Base-by-base conservation (phyloP, 1,140 invertebrate genomes). In the Heliconius congener region DNA sequence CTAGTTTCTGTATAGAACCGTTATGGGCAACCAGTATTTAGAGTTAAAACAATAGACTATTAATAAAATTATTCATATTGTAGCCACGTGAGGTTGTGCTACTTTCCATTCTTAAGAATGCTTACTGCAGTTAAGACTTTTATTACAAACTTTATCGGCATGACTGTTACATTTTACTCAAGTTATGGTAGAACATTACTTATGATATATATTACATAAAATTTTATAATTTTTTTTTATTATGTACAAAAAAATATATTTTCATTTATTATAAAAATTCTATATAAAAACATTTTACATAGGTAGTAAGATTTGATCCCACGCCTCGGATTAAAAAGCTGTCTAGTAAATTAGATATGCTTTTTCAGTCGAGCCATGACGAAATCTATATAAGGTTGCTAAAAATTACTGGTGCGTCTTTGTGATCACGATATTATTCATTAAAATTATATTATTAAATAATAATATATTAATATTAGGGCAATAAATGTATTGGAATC, bases 11-110 rank as follows among this genome's bases (percentile, higher is more conserved):
- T 37, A 42, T 13, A 66, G 23, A 46, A 57, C 52, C 70, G 74
- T 72, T 80, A 80, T 55, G 66, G 66, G 73, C 78, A 76, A 60
- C 34, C 42, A 76, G 57, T 75, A 66, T 75, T 79, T 75, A 79
- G 60, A 66, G 60, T 66, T 30, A 66, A 66, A 66, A 74, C 73
- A 79, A 75, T 79, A 75, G 78, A n/a, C 74, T 73, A 80, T 80
- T 74, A 76, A 75, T 79, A 79, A 79, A 75, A 71, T 78, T 74
- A 78, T 76, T 76, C 74, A 76, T 76, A 66, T 76, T 76, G 74
- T 39, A 71, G 60, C 74, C 60, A 76, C 50, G 74, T 76, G 60
- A 66, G 60, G 60, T 13, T 66, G 74, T 76, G 60, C 74, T 70
- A 76, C 74, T 76, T 76, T 76, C 74, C 66, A 76, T 75, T 46